Conservation (phyloP, 2,797 vertebrate species). For the Rhynchotus rufescens region DNA sequence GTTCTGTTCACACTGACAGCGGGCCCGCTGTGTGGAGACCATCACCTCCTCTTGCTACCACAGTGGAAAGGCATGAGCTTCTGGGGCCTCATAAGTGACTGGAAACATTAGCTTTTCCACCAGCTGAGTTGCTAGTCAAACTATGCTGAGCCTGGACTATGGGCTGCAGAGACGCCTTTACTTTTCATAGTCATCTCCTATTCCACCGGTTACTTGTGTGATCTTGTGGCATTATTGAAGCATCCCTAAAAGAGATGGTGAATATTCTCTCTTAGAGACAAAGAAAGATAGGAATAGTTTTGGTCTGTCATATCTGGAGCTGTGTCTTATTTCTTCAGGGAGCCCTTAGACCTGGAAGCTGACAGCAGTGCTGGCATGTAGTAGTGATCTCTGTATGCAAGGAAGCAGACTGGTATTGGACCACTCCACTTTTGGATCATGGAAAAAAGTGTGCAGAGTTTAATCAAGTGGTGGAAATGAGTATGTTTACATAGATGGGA, state of each 20-base stretch:
- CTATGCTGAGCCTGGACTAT: fast-evolving
- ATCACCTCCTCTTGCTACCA: not conserved
- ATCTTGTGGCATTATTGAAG: not conserved
- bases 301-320: not conserved
- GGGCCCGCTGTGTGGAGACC: not conserved
- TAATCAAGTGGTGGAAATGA: fast-evolving
- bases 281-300: not conserved
- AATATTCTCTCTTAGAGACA: not conserved
- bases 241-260: not conserved
- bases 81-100: not conserved
- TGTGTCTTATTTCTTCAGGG: not conserved
- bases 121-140: not conserved
- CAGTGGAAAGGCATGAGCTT: not conserved
- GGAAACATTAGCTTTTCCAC: not conserved
- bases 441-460: not conserved
- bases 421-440: not conserved
- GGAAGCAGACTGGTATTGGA: not conserved
- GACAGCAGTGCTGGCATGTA: not conserved
- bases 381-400: not conserved
- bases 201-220: not conserved
- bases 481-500: not conserved
- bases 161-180: not conserved
- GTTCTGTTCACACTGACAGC: not conserved
- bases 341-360: not conserved
- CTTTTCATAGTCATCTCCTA: not conserved